These are phyloP conservation scores for Griposia aprilina DNA, from an alignment of 2,888 invertebrate species.

Conservation along the genomic window DNA sequence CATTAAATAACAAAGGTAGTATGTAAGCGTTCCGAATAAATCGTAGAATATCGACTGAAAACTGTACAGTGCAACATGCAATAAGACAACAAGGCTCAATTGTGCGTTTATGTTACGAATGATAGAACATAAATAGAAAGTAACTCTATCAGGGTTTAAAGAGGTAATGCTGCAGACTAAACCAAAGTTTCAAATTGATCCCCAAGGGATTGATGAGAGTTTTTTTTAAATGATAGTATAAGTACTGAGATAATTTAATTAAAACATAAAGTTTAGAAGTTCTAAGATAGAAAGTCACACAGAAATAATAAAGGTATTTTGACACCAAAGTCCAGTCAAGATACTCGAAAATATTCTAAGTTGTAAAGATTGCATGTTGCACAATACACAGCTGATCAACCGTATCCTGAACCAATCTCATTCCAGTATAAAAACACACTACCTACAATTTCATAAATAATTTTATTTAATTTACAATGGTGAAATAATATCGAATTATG, in stretches of 20 bases:
- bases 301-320: background rate
- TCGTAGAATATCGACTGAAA: slow-evolving; percentile 1
- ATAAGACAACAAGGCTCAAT: slow-evolving; percentile 16
- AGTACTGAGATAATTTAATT: background rate
- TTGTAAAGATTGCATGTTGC: slow-evolving; percentile 38
- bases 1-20: slow-evolving; percentile 48
- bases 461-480: slow-evolving; percentile 83
- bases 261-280: background rate
- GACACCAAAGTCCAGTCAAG: background rate
- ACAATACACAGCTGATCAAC: slow-evolving; percentile 27
- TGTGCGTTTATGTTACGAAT: slow-evolving; percentile 34
- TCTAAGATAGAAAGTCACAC: background rate
- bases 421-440: slow-evolving; percentile 80
- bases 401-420: slow-evolving; percentile 67
- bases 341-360: slow-evolving; percentile 4
- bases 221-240: background rate
- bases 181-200: background rate
- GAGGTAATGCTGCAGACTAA: background rate
- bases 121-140: background rate
- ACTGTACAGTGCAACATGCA: slow-evolving; percentile 35
- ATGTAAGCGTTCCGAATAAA: slow-evolving; percentile 34
- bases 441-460: slow-evolving; percentile 84
- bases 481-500: slow-evolving; percentile 78
- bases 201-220: no score
- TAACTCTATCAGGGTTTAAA: no score